Base-by-base conservation (phyloP, 2,888 invertebrate species). In the Mylabris sibirica region DNA sequence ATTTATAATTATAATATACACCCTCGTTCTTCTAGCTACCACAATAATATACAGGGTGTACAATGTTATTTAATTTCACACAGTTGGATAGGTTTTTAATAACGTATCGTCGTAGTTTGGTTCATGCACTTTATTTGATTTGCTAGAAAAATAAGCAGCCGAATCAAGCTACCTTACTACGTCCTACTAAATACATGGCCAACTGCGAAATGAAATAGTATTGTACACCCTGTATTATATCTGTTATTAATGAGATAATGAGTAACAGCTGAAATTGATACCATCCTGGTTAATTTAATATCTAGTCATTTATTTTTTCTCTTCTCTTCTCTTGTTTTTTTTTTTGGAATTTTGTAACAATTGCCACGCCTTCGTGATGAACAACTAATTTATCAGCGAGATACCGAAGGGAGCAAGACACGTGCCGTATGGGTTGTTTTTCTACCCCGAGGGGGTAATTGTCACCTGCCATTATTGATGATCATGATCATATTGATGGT, bases 391-490 rank as follows among this genome's bases (percentile, higher is more conserved):
- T 38, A 38, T 38, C 3, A 12, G 17, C 11, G n/a, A 49, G 11
- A n/a, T n/a, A n/a, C n/a, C n/a, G n/a, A 20, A 8, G 20, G 20
- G 11, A 17, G 11, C 66, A 30, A 63, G 64, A 44, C 69, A 60
- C 69, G 69, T 69, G 69, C 66, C 69, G 14, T 69, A 69, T 64
- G 35, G 66, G 63, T 69, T 68, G 59, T 49, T 49, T 20, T 17
- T 20, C 9, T 5, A 9, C 9, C 1, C 6, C 44, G n/a, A 9
- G 59, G 12, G n/a, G 30, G 38, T 65, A 62, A 68, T 68, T 66
- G 63, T 63, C 66, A 69, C 68, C 68, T 69, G 68, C 63, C 68
- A 34, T 12, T 35, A 35, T 35, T 41, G 12, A 41, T 41, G 41
- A 41, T 41, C 41, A 41, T 12, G 1, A 38, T 38, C 3, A 14